A percentile compares a stretch with the other conserved stretches of the same genome.
These are phyloP conservation scores for Tyto alba DNA, from an alignment of 2,113 vertebrate genomes.

Conservation along the genomic window DNA sequence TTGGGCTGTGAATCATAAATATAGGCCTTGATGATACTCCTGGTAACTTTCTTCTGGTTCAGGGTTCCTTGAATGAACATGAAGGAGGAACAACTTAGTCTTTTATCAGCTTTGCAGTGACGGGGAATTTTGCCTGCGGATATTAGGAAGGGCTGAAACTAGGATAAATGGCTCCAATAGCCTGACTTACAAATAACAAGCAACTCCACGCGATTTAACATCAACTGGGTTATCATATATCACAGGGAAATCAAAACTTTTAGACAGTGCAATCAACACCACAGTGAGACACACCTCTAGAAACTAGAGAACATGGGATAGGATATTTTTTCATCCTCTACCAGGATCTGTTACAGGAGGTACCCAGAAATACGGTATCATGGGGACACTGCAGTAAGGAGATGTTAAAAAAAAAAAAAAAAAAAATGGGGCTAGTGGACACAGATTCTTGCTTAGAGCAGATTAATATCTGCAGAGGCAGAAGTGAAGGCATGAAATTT, in stretches of 20 bases:
- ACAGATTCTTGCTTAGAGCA: not conserved
- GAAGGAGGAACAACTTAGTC: constrained; percentile 42
- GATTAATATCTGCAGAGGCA: not conserved
- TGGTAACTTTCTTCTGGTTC: constrained; percentile 13
- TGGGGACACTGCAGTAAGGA: not conserved
- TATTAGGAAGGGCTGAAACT: constrained; percentile 37
- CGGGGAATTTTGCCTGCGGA: constrained; percentile 38
- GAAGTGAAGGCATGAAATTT: not conserved
- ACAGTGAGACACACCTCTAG: not conserved
- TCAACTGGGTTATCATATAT: constrained; percentile 30
- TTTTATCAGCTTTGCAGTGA: constrained; percentile 56
- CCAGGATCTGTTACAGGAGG: not conserved
- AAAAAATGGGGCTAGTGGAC: not conserved
- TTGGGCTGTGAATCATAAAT: constrained; percentile 54
- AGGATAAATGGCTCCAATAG: constrained; percentile 63
- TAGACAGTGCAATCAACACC: constrained; percentile 26
- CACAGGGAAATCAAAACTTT: constrained; percentile 32
- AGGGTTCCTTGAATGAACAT: constrained; percentile 7
- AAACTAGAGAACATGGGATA: not conserved
- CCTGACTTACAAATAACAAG: constrained; percentile 47
- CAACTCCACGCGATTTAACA: constrained; percentile 35
- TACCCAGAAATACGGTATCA: not conserved
- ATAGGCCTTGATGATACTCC: not conserved
- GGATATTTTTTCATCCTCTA: not conserved
- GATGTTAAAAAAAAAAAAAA: not conserved